Evolutionary conservation across 2,888 invertebrate genomes (phyloP).

Genomic region (Heterodera filipjevi): DNA sequence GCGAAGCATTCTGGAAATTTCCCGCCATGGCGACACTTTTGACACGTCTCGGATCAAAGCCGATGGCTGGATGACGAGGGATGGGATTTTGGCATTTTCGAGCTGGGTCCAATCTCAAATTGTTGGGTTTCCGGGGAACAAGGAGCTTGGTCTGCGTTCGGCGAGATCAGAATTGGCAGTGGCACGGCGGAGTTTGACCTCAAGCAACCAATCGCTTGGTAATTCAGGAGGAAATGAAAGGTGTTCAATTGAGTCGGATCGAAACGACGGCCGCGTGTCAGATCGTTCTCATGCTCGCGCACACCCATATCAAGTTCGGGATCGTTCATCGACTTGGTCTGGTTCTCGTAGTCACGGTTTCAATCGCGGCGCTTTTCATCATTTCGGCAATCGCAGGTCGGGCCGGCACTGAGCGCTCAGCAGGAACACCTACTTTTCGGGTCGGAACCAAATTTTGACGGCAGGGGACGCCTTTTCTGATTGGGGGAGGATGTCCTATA

Average conservation of each 20-base stretch:
- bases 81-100: not conserved
- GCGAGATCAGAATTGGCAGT: not conserved
- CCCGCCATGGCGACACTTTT: not conserved
- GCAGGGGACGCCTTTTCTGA: too few species aligned
- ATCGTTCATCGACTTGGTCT: too few species aligned
- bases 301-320: not conserved
- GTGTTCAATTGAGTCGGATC: not conserved
- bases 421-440: too few species aligned
- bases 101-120: conserved; percentile 15
- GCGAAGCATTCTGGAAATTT: not conserved
- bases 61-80: not conserved
- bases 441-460: too few species aligned
- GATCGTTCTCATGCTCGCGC: too few species aligned
- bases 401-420: too few species aligned
- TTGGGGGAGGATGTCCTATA: too few species aligned
- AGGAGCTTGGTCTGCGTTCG: not conserved
- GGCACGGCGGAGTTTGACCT: not conserved
- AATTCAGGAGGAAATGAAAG: too few species aligned
- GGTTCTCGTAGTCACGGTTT: not conserved
- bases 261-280: too few species aligned
- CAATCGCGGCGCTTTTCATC: too few species aligned
- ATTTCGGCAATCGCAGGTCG: too few species aligned
- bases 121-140: conserved; percentile 15
- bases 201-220: not conserved
- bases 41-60: not conserved